phyloP scores from a whole-genome alignment of 2,797 vertebrate species.

The Rhabdomys pumilio region DNA sequence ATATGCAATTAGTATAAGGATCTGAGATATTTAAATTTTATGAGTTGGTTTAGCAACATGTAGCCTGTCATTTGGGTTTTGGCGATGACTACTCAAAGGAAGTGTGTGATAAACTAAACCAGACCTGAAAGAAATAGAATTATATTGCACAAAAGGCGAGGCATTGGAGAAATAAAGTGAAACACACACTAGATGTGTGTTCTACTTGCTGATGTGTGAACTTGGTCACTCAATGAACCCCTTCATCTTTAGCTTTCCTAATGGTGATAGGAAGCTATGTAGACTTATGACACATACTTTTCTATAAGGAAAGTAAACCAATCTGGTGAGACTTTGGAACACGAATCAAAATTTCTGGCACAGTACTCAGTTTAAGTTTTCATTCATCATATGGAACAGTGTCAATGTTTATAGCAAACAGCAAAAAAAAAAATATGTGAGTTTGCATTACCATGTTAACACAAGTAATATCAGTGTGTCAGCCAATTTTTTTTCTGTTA shows the following conservation, averaged over 20 bases:
- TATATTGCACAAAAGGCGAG: background rate
- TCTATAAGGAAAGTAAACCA: slow-evolving; percentile 22
- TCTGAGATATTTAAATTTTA: slow-evolving; percentile 1
- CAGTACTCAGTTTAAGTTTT: slow-evolving; percentile 64
- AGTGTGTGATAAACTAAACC: background rate
- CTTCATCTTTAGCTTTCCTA: background rate
- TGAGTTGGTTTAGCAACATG: background rate
- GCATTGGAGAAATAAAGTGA: background rate
- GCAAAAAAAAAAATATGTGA: slow-evolving; percentile 37
- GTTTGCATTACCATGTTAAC: slow-evolving; percentile 66
- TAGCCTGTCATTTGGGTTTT: background rate
- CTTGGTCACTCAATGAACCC: background rate
- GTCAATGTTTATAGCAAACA: slow-evolving; percentile 58
- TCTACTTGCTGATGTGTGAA: background rate
- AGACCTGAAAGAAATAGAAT: background rate
- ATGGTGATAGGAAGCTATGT: background rate
- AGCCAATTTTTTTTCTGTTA: slow-evolving; percentile 70
- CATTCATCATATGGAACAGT: background rate
- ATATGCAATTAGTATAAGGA: background rate
- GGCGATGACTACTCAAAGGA: background rate
- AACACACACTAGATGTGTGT: background rate
- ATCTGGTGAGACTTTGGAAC: background rate
- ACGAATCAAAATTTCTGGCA: slow-evolving; percentile 47
- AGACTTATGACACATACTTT: background rate
- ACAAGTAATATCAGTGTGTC: slow-evolving; percentile 45